Base-by-base conservation (phyloP, 2,113 vertebrate species). In the Hemibagrus wyckioides region DNA sequence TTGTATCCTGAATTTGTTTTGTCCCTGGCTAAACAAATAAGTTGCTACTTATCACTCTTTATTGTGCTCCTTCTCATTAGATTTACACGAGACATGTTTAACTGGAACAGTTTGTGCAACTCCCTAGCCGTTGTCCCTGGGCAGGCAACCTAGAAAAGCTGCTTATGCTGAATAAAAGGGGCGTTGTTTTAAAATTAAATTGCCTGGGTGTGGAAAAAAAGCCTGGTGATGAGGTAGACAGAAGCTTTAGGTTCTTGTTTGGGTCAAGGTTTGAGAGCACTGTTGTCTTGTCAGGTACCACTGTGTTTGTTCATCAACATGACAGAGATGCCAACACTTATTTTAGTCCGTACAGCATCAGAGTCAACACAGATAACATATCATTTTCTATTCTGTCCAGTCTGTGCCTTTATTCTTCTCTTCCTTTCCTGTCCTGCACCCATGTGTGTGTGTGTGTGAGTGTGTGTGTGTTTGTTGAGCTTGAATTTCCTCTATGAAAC, bases 91-190 rank as follows among this genome's bases (percentile, higher is more conserved):
- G 56, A 33, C 50, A 63, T 63, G 54, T 83, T 85, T 56, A 87
- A 82, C 44, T n/a, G 23, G 73, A 71, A 41, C 76, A 81, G 59
- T 57, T 63, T 61, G 54, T 77, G 65, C 73, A 48, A 48, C 63
- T 83, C 67, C 50, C 33, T 50, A 83, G 14, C 48, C 91, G 90
- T 90, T 92, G 91, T 92, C 91, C 87, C 91, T 71, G 90, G 91
- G 89, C 92, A 92, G 92, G 89, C 92, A 83, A 91, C 91, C 90
- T 87, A 94, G 92, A 92, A 95, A 95, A 95, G 94, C 94, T 93
- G 94, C 94, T 94, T 94, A 94, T 83, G 91, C 90, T 93, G 93
- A 95, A 94, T 93, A 94, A 93, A 93, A 93, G 91, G 90, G 92
- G 80, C 85, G 90, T 80, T 85, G 44, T 54, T 91, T 93, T 87